Evolutionary conservation across 2,113 vertebrate genomes (phyloP), one percentile per base, ranked within the genome.

Genomic region (Clarias gariepinus): DNA sequence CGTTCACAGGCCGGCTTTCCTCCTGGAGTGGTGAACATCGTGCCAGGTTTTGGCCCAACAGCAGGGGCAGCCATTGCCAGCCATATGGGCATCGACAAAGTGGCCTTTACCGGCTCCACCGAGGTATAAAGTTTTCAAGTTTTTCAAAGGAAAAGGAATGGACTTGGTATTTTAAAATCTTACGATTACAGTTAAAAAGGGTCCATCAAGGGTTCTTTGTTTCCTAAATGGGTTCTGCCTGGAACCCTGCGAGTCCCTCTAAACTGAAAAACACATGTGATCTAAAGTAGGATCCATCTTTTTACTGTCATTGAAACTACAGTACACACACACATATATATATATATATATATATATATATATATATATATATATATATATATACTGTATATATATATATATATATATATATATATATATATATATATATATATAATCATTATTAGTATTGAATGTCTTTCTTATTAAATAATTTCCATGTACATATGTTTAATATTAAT

Each of bases 21-120:
- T 90, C 96, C 97, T 0, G 98, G 98, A 21, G 98, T 99, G 61
- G 97, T 99, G 85, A 99, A 99, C 91, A 98, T 99, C 4, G 92
- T 98, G 74, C 98, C 98, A 12, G 98, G 98, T 52, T 98, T 96
- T 0, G 97, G 98, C 15, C 96, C 96, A 47, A 98, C 96, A 1
- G 97, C 96, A 1, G 98, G 98, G 61, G 97, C 96, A 18, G 97
- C 97, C 0, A 97, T 99, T 80, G 96, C 97, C 69, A 94, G 92
- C 52, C 98, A 99, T 89, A 96, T 96, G 85, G 95, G 93, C 84
- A 93, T 99, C 21, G 94, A 96, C 93, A 99, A 99, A 94, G 95
- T 99, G 77, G 96, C 81, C 21, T 82, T 82, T 10, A 82, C 81
- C 11, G 81, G 81, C 23, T 82, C 81, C 61, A 82, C 61, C 11